A percentile compares a stretch with the other conserved stretches of the same genome.
Conservation (phyloP, 2,113 vertebrate species). For the Apteryx owenii region DNA sequence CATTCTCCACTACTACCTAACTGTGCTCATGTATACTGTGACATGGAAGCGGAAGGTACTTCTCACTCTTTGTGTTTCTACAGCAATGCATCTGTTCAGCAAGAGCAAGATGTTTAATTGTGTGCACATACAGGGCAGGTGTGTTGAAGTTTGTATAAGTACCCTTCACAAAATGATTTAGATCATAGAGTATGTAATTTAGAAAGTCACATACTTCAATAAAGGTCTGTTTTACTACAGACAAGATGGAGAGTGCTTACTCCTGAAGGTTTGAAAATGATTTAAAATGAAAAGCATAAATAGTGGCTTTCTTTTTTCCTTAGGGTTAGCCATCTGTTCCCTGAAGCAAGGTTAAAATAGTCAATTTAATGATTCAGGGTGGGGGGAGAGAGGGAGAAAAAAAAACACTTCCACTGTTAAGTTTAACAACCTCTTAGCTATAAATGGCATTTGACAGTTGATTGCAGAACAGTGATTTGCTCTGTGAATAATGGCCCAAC, state of each 20-base stretch:
- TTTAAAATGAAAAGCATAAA: conserved; percentile 1
- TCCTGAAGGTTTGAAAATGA: neutral
- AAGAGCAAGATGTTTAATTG: neutral
- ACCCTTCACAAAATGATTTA: neutral
- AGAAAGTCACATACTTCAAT: neutral
- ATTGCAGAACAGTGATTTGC: neutral
- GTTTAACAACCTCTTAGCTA: conserved; percentile 21
- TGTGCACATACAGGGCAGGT: neutral
- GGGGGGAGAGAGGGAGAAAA: neutral
- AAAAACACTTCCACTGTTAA: neutral
- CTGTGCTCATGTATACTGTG: neutral
- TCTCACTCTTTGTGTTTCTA: neutral
- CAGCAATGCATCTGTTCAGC: neutral
- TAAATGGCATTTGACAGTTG: conserved; percentile 27
- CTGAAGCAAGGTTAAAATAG: conserved; percentile 36
- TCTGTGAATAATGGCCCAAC: neutral
- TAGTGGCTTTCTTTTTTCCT: neutral
- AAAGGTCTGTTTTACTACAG: neutral
- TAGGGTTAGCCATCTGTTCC: conserved; percentile 26
- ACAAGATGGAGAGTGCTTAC: neutral
- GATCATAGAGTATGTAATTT: too few species aligned
- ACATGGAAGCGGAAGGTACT: neutral
- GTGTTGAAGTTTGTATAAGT: neutral
- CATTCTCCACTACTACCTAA: neutral
- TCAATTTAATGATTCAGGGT: neutral